These are phyloP conservation scores for Ancistrus triradiatus DNA, from an alignment of 2,113 vertebrate species.

Conservation along the genomic window DNA sequence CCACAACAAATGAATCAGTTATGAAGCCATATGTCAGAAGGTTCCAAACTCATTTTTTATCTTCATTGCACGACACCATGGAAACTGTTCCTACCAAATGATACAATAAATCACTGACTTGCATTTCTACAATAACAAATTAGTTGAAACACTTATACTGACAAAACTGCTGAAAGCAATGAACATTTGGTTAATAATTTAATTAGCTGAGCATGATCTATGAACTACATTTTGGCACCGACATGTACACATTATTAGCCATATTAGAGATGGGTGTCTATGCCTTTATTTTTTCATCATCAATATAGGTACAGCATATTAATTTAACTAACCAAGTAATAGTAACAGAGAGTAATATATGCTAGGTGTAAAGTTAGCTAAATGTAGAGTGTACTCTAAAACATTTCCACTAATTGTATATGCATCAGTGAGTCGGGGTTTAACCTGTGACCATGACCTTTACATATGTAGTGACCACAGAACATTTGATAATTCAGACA, in stretches of 20 bases:
- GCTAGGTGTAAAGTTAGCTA: too few relatives aligned
- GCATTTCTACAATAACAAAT: constrained; percentile 8
- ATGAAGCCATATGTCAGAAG: constrained; percentile 5
- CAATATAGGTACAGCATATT: too few relatives aligned
- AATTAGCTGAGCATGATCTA: constrained; percentile 5
- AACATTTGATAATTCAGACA: too few relatives aligned
- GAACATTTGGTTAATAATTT: constrained; percentile 5
- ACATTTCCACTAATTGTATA: too few relatives aligned
- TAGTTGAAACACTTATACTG: neutral
- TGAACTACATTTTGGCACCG: neutral
- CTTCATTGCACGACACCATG: neutral
- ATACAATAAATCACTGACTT: constrained; percentile 5
- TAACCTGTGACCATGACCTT: too few relatives aligned
- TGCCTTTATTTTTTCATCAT: too few relatives aligned
- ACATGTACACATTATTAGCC: neutral
- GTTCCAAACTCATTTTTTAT: neutral
- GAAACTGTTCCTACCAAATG: neutral
- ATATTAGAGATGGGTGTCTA: neutral
- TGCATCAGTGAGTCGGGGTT: too few relatives aligned
- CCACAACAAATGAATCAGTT: constrained; percentile 9
- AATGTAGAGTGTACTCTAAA: too few relatives aligned
- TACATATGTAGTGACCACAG: too few relatives aligned
- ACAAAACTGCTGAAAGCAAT: neutral
- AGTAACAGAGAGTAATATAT: constrained; percentile 3
- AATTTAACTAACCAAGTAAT: too few relatives aligned